These are phyloP conservation scores for Chaetura pelagica DNA, from an alignment of 2,113 vertebrate genomes.

Conservation along the genomic window DNA sequence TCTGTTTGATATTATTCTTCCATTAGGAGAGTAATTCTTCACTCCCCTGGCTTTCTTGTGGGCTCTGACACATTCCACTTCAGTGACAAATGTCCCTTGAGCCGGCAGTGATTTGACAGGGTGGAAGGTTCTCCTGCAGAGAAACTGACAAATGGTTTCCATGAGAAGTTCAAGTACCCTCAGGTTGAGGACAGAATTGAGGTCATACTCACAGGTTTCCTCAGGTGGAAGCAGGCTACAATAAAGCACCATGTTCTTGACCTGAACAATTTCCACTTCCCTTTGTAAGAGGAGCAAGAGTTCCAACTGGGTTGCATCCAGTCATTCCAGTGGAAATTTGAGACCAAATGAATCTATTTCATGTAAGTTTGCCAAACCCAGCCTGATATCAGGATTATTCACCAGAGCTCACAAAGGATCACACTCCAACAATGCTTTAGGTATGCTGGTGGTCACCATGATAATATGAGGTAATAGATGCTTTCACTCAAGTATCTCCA, in stretches of 20 bases:
- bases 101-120: not conserved
- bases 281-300: not conserved
- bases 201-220: not conserved
- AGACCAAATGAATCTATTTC: not conserved
- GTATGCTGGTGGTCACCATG: not conserved
- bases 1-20: constrained; percentile 64
- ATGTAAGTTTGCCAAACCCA: not conserved
- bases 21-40: constrained; percentile 51
- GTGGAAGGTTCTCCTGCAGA: constrained; percentile 4
- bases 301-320: not conserved
- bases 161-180: constrained; percentile 17
- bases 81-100: constrained; percentile 8
- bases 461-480: not conserved
- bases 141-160: constrained; percentile 27
- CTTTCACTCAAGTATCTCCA: not conserved
- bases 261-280: not conserved
- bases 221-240: not conserved
- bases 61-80: constrained; percentile 57
- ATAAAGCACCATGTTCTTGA: not conserved
- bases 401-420: not conserved
- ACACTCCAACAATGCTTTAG: not conserved
- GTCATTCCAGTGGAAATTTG: not conserved
- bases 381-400: not conserved
- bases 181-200: constrained; percentile 34
- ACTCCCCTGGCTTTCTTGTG: constrained; percentile 34